Conservation (phyloP, 2,113 vertebrate species). For the Emydura subglobosa region DNA sequence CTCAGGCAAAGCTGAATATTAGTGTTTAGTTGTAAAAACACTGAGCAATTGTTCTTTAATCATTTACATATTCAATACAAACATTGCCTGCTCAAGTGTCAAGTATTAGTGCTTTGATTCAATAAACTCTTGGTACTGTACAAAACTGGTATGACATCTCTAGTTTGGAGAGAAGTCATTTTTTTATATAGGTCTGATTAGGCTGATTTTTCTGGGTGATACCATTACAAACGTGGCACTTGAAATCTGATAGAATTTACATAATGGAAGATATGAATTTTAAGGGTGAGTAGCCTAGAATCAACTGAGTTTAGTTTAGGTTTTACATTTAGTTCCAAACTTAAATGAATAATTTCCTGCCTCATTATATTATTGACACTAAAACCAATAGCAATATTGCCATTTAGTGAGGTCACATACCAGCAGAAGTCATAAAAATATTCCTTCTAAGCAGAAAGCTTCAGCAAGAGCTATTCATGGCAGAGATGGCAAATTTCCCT, state of each 20-base stretch:
- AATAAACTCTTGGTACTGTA: not conserved
- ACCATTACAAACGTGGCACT: rapidly evolving
- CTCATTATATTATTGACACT: not conserved
- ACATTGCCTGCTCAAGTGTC: not conserved
- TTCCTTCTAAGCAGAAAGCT: not conserved
- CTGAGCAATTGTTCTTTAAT: not conserved
- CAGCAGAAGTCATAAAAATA: not conserved
- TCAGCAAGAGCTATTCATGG: not conserved
- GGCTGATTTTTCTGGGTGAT: not conserved
- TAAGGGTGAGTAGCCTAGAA: not conserved
- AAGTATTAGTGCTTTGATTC: not conserved
- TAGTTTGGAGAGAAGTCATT: not conserved
- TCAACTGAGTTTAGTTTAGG: not conserved
- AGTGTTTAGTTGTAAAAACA: not conserved
- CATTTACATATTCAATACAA: not conserved
- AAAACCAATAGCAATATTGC: not conserved
- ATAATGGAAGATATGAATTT: not conserved
- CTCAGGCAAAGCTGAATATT: not conserved
- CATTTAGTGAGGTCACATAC: not conserved
- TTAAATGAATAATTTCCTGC: not conserved
- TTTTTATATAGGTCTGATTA: not conserved
- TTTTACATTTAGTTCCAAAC: not conserved
- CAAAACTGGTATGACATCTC: not conserved
- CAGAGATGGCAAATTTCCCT: not conserved
- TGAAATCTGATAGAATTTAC: not conserved